These are phyloP conservation scores for Isaurus tuberculatus DNA, from an alignment of 92 coral and sea anemone genomes.

Conservation along the genomic window DNA sequence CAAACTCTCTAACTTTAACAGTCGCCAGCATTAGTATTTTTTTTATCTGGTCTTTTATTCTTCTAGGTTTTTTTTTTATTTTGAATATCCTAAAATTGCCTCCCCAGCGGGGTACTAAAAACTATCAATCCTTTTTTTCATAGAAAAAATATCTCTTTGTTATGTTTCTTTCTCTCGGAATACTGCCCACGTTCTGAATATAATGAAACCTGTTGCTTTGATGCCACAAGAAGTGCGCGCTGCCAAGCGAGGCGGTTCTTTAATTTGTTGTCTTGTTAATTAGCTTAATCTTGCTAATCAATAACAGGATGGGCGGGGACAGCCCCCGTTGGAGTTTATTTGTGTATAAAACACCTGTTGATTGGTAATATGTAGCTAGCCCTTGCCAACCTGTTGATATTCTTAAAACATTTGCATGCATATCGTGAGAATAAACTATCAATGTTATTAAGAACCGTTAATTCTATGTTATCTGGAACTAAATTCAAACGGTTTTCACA, in stretches of 20 bases:
- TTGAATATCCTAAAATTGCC: no score
- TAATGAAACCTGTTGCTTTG: not conserved
- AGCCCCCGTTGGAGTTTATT: not conserved
- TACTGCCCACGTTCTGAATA: not conserved
- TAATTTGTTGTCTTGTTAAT: not conserved
- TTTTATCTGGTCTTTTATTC: no score
- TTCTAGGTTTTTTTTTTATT: no score
- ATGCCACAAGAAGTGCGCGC: no score
- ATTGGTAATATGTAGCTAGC: not conserved
- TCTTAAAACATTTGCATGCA: constrained; percentile 27
- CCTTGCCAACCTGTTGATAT: constrained; percentile 26
- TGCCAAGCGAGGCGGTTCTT: not conserved
- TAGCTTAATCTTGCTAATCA: constrained; percentile 18
- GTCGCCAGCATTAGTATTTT: no score
- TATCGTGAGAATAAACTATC: constrained; percentile 19
- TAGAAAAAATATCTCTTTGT: not conserved
- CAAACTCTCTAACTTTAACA: no score
- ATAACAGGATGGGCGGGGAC: constrained; percentile 11
- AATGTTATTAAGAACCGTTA: not conserved
- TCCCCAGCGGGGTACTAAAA: no score
- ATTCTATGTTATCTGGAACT: not conserved
- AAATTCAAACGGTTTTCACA: not conserved
- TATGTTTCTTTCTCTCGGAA: not conserved
- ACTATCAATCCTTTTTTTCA: no score
- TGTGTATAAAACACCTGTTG: constrained; percentile 23